Base-by-base conservation (phyloP, 2,113 vertebrate species). In the Petrocephalus zakoni region DNA sequence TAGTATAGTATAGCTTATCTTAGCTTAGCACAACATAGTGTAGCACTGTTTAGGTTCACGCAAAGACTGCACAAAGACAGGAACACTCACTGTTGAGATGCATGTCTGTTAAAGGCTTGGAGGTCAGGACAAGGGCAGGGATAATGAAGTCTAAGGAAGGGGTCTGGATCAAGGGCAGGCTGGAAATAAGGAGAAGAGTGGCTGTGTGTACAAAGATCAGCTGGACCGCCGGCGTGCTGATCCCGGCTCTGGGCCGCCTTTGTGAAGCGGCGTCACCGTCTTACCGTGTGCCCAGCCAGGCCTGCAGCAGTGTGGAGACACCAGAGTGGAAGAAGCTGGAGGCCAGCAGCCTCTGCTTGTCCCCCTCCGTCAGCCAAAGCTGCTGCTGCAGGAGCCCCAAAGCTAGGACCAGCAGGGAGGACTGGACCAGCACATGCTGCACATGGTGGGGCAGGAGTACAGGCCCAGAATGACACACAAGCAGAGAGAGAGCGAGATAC, bases 71-170 rank as follows among this genome's bases (percentile, higher is more conserved):
- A 72, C 34, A 75, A n/a, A 68, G 34, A 22, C 37, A 81, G n/a
- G 25, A 6, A 34, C 21, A 88, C 89, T 90, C 22, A 97, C 97
- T 92, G 0, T 96, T 95, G 87, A 90, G 90, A 78, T 90, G 3
- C 7, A 89, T 85, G 87, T 91, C 84, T 68, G 82, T 52, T 22
- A 92, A 90, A 52, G 89, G 87, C 87, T 94, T 94, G 81, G 92
- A 95, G 89, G 91, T 95, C 90, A 97, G 91, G 89, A 96, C 92
- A 89, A 96, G 87, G 72, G 95, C 96, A 84, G 97, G 96, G 83
- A 96, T 91, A 88, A 97, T 93, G 90, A 96, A 96, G 90, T 97
- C 96, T 0, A 97, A 94, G 19, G 96, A 96, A 5, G 96, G 96
- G 87, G 96, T 95, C 88, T 97, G 96, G 88, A 97, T 89, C 90